These are phyloP conservation scores for Reinhardtius hippoglossoides DNA, from an alignment of 2,113 vertebrate genomes.

Conservation along the genomic window DNA sequence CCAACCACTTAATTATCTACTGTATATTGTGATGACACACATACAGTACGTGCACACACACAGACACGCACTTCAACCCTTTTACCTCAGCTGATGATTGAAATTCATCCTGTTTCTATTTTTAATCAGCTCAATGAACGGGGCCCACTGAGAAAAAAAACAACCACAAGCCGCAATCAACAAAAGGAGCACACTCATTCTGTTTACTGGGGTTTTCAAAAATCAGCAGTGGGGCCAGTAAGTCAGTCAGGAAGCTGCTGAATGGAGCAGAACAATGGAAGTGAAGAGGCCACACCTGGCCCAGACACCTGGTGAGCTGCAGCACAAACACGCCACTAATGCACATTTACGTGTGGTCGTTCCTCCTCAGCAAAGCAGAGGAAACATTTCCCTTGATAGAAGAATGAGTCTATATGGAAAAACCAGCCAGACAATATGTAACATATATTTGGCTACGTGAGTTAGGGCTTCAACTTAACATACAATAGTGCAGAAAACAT, in stretches of 20 bases:
- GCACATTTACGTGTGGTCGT: constrained; percentile 23
- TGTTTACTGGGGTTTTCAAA: constrained; percentile 39
- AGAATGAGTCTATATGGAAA: too few relatives aligned
- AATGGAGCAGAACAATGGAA: constrained; percentile 70
- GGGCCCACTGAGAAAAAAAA: constrained; percentile 22
- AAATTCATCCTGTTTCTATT: constrained; percentile 36
- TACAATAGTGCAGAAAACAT: too few relatives aligned
- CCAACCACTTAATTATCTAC: neutral
- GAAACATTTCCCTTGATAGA: neutral
- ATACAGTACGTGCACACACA: neutral
- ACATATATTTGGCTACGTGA: too few relatives aligned
- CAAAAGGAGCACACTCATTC: constrained; percentile 34
- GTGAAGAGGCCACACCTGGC: constrained; percentile 72
- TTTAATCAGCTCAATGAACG: constrained; percentile 26
- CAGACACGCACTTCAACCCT: neutral
- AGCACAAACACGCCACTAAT: constrained; percentile 44
- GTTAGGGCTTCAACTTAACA: too few relatives aligned
- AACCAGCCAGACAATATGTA: too few relatives aligned
- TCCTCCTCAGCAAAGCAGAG: constrained; percentile 17
- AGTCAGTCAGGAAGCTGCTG: constrained; percentile 69
- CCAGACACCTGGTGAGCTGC: constrained; percentile 67
- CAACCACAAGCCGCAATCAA: constrained; percentile 30
- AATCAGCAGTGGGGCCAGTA: constrained; percentile 44
- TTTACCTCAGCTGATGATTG: constrained; percentile 24
- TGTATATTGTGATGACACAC: constrained; percentile 5